phyloP scores from a whole-genome alignment of 2,113 vertebrate genomes.

The Atrichornis clamosus region DNA sequence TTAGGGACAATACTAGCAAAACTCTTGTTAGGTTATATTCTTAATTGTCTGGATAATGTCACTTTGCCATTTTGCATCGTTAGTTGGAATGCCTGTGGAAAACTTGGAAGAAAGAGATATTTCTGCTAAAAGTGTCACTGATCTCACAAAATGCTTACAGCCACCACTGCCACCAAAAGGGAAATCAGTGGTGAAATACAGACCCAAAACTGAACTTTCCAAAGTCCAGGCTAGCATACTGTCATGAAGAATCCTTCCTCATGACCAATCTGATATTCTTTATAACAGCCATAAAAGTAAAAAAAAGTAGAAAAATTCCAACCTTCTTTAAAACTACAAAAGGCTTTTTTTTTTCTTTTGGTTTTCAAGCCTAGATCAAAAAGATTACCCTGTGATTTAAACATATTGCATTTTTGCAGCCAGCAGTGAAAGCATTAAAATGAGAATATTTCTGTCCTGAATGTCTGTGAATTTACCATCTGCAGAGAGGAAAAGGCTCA shows the following conservation, averaged over 20 bases:
- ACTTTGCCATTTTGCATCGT: not conserved
- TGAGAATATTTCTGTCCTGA: not conserved
- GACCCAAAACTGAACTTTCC: not conserved
- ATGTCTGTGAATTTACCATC: conserved; percentile 9
- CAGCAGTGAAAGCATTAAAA: conserved; percentile 2
- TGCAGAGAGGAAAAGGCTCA: not conserved
- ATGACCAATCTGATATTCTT: not conserved
- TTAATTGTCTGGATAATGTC: not conserved
- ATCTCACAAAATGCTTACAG: conserved; percentile 3
- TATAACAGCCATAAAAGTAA: not conserved
- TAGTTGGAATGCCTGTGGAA: conserved; percentile 1
- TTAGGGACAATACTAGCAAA: not conserved
- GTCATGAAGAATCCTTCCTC: not conserved
- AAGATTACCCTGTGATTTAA: conserved; percentile 10
- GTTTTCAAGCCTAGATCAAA: not conserved
- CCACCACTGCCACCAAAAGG: not conserved
- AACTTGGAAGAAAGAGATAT: not conserved
- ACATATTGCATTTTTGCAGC: not conserved
- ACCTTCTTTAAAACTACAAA: not conserved
- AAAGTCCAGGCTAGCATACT: not conserved
- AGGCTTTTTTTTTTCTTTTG: not conserved
- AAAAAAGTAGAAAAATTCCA: not conserved
- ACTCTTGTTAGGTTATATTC: not conserved
- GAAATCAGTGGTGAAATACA: not conserved
- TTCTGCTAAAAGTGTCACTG: not conserved